Percentiles rank a stretch among this genome's conserved stretches.
Evolutionary conservation across 2,113 vertebrate species (phyloP).

Genomic region (Cyanoramphus novaezelandiae): DNA sequence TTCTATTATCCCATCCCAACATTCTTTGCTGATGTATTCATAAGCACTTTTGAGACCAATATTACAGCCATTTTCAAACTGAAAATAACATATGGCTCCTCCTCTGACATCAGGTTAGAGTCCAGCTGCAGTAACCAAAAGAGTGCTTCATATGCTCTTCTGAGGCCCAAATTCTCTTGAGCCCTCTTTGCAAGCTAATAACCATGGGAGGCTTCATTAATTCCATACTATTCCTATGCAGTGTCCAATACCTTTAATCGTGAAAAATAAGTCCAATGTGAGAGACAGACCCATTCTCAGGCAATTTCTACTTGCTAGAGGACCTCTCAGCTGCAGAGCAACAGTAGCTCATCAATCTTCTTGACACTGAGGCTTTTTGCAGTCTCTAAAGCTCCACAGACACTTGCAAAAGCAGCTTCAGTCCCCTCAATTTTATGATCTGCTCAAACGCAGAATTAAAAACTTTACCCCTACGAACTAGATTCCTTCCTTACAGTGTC

Average conservation of each 20-base stretch:
- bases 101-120: background rate
- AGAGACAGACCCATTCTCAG: background rate
- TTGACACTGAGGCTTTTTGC: background rate
- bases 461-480: background rate
- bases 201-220: background rate
- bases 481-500: rapidly evolving
- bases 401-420: background rate
- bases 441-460: background rate
- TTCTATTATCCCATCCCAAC: background rate
- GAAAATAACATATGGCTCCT: background rate
- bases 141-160: background rate
- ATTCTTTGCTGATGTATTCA: background rate
- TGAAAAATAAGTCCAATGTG: background rate
- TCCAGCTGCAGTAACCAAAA: background rate
- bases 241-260: background rate
- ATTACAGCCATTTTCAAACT: background rate
- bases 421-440: background rate
- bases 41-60: background rate
- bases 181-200: background rate
- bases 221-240: background rate
- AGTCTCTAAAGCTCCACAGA: background rate
- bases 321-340: background rate
- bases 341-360: background rate
- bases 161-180: background rate
- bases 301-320: background rate